Evolutionary conservation across 2,113 vertebrate genomes (phyloP).

Genomic region (Acanthisitta chloris): DNA sequence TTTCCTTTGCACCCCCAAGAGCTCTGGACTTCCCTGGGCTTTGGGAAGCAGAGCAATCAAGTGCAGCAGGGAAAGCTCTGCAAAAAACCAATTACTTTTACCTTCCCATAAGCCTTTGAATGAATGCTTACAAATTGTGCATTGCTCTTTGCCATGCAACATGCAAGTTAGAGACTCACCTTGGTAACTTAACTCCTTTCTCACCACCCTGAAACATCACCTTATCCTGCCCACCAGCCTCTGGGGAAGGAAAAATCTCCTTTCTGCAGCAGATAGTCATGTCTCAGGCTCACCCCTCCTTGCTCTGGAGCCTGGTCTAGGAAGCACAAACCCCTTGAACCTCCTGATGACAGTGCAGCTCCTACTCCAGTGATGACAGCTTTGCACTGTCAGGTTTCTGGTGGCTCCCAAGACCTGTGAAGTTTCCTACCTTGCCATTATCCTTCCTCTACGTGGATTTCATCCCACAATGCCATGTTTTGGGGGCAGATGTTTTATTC

Average conservation of each 20-base stretch:
- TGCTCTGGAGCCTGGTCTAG: background rate
- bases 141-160: background rate
- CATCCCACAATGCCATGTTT: rapidly evolving
- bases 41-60: background rate
- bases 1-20: background rate
- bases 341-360: background rate
- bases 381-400: background rate
- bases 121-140: background rate
- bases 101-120: background rate
- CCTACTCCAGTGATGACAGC: background rate
- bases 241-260: background rate
- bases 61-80: background rate
- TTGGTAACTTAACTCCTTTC: background rate
- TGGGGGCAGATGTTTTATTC: background rate
- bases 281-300: background rate
- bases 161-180: background rate
- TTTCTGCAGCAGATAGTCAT: background rate
- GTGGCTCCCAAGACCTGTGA: background rate
- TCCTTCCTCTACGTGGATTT: background rate
- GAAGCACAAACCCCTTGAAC: background rate
- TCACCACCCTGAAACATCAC: background rate
- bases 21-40: background rate
- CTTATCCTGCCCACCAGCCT: background rate
- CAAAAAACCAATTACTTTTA: background rate
- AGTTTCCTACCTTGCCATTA: background rate